Percentiles rank a stretch among this genome's conserved stretches.
Evolutionary conservation across 1,140 invertebrate species (phyloP).

Genomic region (Leptoteleia sp.): DNA sequence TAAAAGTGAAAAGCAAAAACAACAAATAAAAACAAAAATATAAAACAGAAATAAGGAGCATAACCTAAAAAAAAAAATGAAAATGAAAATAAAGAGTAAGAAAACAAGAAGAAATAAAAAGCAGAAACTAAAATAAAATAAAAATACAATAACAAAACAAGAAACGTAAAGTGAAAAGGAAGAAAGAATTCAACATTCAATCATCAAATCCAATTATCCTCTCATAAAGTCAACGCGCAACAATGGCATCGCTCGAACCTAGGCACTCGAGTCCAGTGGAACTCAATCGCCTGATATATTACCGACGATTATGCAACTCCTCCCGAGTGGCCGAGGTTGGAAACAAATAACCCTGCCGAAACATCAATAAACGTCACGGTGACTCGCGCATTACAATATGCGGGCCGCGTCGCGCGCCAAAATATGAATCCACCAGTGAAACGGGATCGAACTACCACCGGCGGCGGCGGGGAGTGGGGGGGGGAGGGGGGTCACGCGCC

Average conservation of each 20-base stretch:
- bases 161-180: too few relatives aligned
- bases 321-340: conserved; percentile 19
- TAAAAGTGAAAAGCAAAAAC: too few relatives aligned
- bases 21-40: too few relatives aligned
- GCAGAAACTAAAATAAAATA: too few relatives aligned
- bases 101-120: too few relatives aligned
- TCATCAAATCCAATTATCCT: conserved; percentile 1
- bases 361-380: conserved; percentile 57
- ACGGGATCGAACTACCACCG: background rate
- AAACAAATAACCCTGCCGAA: conserved; percentile 32
- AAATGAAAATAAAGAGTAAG: too few relatives aligned
- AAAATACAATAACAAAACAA: too few relatives aligned
- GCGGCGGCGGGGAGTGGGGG: background rate
- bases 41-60: too few relatives aligned
- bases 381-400: conserved; percentile 60
- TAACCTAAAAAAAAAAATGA: too few relatives aligned
- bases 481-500: background rate
- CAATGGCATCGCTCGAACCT: too few relatives aligned
- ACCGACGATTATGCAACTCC: conserved; percentile 27
- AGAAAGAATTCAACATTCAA: background rate
- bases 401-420: conserved; percentile 27
- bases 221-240: conserved; percentile 10
- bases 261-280: background rate
- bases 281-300: conserved; percentile 12
- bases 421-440: conserved; percentile 53